phyloP scores from a whole-genome alignment of 2,113 vertebrate genomes.

The Athene noctua region DNA sequence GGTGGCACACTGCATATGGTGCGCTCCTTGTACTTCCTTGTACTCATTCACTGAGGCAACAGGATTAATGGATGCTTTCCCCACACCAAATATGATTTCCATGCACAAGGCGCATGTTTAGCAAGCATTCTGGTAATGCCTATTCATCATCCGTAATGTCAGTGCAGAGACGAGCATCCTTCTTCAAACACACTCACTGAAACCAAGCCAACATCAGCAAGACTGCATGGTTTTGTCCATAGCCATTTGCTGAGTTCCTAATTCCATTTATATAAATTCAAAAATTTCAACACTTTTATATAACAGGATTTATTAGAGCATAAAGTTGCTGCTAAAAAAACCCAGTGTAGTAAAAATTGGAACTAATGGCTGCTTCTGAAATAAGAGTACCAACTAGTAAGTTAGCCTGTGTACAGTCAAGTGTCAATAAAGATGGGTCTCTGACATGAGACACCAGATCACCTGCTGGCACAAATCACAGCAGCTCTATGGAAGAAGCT shows the following conservation, averaged over 20 bases:
- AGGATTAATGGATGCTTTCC: background rate
- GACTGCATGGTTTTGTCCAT: background rate
- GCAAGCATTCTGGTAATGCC: background rate
- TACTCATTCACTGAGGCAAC: background rate
- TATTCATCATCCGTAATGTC: background rate
- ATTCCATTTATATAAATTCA: background rate
- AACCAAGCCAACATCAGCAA: background rate
- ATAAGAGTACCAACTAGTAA: background rate
- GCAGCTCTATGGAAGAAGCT: background rate
- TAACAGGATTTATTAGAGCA: background rate
- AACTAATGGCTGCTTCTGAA: background rate
- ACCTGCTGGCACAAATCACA: background rate
- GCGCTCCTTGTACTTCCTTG: background rate
- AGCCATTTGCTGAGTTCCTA: background rate
- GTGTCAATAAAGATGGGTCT: no score
- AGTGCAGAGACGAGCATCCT: background rate
- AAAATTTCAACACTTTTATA: background rate
- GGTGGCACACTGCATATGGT: background rate
- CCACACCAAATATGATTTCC: background rate
- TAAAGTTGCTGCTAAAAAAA: background rate
- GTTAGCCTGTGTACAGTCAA: background rate
- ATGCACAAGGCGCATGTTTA: background rate
- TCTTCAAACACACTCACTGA: background rate
- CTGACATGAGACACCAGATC: background rate
- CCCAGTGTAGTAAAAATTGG: background rate